Percentiles rank a stretch among this genome's conserved stretches.
phyloP scores from a whole-genome alignment of 2,888 invertebrate genomes.

The Orthonychiurus folsomi region DNA sequence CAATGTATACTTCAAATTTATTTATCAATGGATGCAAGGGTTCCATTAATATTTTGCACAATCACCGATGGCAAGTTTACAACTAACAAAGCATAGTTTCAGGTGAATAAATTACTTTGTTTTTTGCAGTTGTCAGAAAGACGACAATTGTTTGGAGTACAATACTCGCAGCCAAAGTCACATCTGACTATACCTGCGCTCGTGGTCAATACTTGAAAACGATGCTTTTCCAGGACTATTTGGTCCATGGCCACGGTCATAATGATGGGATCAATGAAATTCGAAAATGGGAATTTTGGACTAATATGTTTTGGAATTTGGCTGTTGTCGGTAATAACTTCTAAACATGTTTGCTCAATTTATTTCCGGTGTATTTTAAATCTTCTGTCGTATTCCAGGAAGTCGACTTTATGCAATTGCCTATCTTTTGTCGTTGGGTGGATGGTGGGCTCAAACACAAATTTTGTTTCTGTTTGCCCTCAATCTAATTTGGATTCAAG shows the following conservation, averaged over 20 bases:
- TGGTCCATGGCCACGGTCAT: neutral
- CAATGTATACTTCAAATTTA: constrained; percentile 13
- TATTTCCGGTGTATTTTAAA: neutral
- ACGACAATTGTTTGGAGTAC: neutral
- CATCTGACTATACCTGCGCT: neutral
- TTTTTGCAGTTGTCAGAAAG: no score
- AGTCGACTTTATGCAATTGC: constrained; percentile 7
- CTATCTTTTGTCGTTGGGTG: neutral
- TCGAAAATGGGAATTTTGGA: neutral
- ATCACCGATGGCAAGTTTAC: constrained; percentile 7
- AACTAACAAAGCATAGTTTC: neutral
- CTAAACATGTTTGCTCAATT: constrained; percentile 3
- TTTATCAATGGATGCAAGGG: constrained; percentile 5
- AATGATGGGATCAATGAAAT: neutral
- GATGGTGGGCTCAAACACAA: neutral
- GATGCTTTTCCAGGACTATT: neutral
- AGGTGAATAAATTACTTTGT: no score
- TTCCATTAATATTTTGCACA: constrained; percentile 11
- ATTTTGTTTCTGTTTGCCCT: constrained; percentile 4
- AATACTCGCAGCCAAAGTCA: neutral
- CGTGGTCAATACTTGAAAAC: constrained; percentile 5
- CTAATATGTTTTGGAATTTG: neutral
- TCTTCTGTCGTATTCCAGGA: constrained; percentile 4
- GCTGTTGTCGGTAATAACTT: constrained; percentile 4
- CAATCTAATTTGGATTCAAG: constrained; percentile 5